These are phyloP conservation scores for Lindbergichthys nudifrons DNA, from an alignment of 2,797 vertebrate species.

Conservation along the genomic window DNA sequence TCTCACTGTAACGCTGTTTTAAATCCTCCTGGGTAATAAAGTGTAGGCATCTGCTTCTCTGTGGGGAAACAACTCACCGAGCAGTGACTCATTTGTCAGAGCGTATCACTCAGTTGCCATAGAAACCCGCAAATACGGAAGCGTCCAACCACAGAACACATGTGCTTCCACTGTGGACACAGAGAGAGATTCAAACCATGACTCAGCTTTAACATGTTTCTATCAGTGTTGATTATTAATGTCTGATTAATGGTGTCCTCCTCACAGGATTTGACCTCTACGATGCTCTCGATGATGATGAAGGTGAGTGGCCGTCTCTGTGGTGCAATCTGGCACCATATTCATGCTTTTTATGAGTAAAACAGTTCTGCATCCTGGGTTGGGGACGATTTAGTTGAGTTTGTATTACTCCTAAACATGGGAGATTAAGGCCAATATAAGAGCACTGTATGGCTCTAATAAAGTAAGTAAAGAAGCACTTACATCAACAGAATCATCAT, in stretches of 20 bases:
- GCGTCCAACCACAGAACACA: constrained; percentile 14
- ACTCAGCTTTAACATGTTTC: too few species aligned
- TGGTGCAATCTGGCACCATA: too few species aligned
- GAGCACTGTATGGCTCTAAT: neutral
- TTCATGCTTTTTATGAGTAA: too few species aligned
- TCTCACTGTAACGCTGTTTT: too few species aligned
- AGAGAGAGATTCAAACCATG: too few species aligned
- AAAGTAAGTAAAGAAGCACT: too few species aligned
- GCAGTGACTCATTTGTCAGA: constrained; percentile 29
- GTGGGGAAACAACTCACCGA: neutral
- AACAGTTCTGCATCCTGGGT: too few species aligned
- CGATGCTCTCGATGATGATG: neutral
- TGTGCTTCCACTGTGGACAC: constrained; percentile 1
- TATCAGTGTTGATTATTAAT: neutral
- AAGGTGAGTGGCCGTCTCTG: constrained; percentile 32
- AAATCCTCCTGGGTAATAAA: neutral
- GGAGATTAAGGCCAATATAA: too few species aligned
- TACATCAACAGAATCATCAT: too few species aligned
- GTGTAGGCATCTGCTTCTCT: neutral
- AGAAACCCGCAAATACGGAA: constrained; percentile 36
- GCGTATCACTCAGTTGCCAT: constrained; percentile 18
- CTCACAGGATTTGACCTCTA: neutral
- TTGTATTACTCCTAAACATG: too few species aligned
- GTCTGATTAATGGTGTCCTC: constrained; percentile 2
- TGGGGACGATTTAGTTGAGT: too few species aligned